A percentile compares a stretch with the other conserved stretches of the same genome.
phyloP scores from a whole-genome alignment of 2,888 invertebrate genomes.

The Erebia palarica region DNA sequence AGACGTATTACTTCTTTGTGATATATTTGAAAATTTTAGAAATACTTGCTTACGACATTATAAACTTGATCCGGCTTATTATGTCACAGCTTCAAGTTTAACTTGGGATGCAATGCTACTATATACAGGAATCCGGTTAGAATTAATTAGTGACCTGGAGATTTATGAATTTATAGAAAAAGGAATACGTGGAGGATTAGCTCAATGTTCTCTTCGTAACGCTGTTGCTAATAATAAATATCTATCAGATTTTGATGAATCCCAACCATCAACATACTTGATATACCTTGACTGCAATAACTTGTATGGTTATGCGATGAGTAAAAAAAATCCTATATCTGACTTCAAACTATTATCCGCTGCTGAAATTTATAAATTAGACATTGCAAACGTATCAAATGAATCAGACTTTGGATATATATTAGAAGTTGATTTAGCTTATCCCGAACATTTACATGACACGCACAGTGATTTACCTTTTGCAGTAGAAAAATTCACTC shows the following conservation, averaged over 20 bases:
- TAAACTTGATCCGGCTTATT: conserved; percentile 44
- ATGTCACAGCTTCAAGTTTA: conserved; percentile 37
- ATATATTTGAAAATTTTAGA: conserved; percentile 48
- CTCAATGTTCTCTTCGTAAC: conserved; percentile 41
- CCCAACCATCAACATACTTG: background rate
- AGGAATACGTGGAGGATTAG: conserved; percentile 44
- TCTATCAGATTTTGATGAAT: conserved; percentile 40
- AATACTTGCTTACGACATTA: conserved; percentile 39
- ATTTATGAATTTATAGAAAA: conserved; percentile 42
- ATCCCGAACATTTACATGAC: background rate
- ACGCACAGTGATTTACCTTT: background rate
- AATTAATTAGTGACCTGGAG: conserved; percentile 34
- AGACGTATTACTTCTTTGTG: conserved; percentile 43
- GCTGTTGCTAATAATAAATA: conserved; percentile 44
- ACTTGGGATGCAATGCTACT: conserved; percentile 2
- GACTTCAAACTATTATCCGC: background rate
- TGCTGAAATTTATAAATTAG: background rate
- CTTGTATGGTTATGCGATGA: background rate
- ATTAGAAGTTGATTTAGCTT: conserved; percentile 8
- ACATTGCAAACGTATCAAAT: background rate
- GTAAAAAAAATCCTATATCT: conserved; percentile 1
- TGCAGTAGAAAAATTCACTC: conserved; percentile 10
- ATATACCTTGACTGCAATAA: conserved; percentile 5
- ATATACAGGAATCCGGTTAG: background rate
- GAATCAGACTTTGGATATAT: conserved; percentile 4